Conservation (phyloP, 2,797 vertebrate genomes). For the Phoebastria nigripes region DNA sequence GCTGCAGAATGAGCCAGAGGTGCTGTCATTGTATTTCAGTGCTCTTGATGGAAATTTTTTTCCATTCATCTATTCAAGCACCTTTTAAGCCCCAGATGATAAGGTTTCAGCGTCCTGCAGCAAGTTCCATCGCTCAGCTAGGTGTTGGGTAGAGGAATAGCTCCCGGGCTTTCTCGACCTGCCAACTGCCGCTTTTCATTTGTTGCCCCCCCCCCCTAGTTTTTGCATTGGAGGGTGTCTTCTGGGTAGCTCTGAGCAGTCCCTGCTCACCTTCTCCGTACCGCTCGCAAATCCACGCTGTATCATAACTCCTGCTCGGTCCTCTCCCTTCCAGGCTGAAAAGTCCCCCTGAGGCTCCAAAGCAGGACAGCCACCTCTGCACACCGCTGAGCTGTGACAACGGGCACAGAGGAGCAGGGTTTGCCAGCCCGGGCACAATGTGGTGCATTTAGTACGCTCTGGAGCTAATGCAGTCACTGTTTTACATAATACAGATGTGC, state of each 20-base stretch:
- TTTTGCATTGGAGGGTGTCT: background rate
- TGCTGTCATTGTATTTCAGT: background rate
- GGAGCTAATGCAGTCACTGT: background rate
- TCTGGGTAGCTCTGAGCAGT: background rate
- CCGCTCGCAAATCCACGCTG: background rate
- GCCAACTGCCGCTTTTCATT: background rate
- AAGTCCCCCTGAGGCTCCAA: background rate
- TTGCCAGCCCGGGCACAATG: background rate
- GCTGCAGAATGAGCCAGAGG: background rate
- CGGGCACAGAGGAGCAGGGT: background rate
- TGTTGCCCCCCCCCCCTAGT: rapidly evolving
- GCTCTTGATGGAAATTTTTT: background rate
- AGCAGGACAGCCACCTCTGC: background rate
- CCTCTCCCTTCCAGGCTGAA: background rate
- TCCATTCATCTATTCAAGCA: background rate
- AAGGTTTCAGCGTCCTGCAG: background rate
- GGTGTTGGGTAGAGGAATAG: background rate
- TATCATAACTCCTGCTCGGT: rapidly evolving
- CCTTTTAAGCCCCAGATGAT: background rate
- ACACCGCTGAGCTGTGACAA: background rate
- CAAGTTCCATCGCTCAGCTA: background rate
- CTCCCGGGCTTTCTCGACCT: background rate
- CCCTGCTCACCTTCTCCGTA: background rate
- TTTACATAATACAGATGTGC: background rate
- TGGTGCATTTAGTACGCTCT: background rate